Conservation (phyloP, 2,797 vertebrate genomes). For the Todus mexicanus region DNA sequence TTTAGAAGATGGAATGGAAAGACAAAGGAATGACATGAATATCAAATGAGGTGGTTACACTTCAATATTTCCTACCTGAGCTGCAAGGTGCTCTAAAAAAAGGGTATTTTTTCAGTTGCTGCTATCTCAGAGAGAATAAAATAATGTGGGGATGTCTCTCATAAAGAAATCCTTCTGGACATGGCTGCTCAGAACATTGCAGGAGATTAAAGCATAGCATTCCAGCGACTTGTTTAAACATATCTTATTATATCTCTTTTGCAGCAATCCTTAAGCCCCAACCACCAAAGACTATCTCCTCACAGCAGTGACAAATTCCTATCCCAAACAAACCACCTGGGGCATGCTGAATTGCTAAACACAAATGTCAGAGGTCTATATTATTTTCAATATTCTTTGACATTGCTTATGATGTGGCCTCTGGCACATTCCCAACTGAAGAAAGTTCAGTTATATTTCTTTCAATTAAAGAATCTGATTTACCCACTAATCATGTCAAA, state of each 20-base stretch:
- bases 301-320: constrained; percentile 34
- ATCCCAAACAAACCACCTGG: constrained; percentile 34
- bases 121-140: neutral
- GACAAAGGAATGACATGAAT: neutral
- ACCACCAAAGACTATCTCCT: constrained; percentile 33
- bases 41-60: neutral
- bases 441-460: constrained; percentile 50
- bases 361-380: constrained; percentile 45
- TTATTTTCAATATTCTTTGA: constrained; percentile 38
- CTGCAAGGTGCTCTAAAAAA: neutral
- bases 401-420: constrained; percentile 39
- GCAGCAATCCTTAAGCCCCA: constrained; percentile 51
- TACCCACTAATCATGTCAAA: constrained; percentile 47
- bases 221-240: constrained; percentile 64
- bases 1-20: neutral
- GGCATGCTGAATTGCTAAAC: neutral
- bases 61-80: neutral
- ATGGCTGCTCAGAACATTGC: neutral
- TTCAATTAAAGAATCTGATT: constrained; percentile 44
- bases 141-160: neutral
- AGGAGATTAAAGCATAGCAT: constrained; percentile 53
- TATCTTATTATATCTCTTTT: constrained; percentile 36
- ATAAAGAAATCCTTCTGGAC: constrained; percentile 37
- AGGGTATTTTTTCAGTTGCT: neutral
- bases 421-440: constrained; percentile 33